phyloP scores from a whole-genome alignment of 2,797 vertebrate species.

The Odontamblyopus rebecca region DNA sequence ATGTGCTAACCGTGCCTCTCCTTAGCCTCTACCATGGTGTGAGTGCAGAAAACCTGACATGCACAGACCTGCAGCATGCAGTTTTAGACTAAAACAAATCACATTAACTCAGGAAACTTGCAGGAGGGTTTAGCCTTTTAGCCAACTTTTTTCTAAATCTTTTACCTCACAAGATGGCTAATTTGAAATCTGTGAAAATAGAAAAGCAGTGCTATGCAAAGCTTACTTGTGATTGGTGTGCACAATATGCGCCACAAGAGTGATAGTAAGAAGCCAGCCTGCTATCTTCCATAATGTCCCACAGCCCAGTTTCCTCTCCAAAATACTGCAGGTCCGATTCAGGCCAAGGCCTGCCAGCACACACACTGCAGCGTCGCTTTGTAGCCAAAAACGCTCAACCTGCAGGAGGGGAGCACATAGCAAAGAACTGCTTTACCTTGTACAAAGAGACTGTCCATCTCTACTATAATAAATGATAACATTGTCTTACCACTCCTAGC shows the following conservation, averaged over 20 bases:
- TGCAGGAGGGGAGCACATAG: slow-evolving; percentile 51
- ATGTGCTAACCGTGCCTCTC: slow-evolving; percentile 73
- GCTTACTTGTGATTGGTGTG: slow-evolving; percentile 88
- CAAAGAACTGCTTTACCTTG: slow-evolving; percentile 3
- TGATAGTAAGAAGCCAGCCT: slow-evolving; percentile 82
- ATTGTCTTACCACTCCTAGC: slow-evolving; percentile 82
- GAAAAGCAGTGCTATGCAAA: neutral
- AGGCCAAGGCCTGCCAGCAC: slow-evolving; percentile 89
- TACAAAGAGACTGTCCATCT: neutral
- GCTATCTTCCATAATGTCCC: slow-evolving; percentile 65
- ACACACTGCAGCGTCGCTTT: slow-evolving; percentile 88
- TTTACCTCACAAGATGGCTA: slow-evolving; percentile 5
- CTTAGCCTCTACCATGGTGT: slow-evolving; percentile 67
- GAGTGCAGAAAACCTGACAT: slow-evolving; percentile 67
- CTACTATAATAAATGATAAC: neutral
- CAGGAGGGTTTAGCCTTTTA: slow-evolving; percentile 54
- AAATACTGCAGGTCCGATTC: slow-evolving; percentile 60
- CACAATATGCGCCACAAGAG: slow-evolving; percentile 80
- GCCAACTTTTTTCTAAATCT: slow-evolving; percentile 11
- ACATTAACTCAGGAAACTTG: slow-evolving; percentile 70
- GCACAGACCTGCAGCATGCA: slow-evolving; percentile 57
- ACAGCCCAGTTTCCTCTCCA: slow-evolving; percentile 65
- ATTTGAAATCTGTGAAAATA: neutral
- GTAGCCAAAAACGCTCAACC: slow-evolving; percentile 98
- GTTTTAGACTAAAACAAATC: slow-evolving; percentile 64